phyloP scores from a whole-genome alignment of 1,140 invertebrate species.

The Drosophila willistoni region DNA sequence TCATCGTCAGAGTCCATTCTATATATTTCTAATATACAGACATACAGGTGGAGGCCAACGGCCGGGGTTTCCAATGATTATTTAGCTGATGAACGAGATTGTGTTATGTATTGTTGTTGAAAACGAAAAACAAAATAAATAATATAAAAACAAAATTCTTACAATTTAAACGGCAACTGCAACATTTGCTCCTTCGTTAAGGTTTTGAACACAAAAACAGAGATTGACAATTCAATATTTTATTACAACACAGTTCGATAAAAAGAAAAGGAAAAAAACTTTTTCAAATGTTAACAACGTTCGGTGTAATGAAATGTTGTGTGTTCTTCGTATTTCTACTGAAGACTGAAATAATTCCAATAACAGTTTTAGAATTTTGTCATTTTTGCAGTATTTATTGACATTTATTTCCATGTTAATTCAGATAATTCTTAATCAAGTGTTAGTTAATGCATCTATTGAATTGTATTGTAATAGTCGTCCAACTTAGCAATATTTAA shows the following conservation, averaged over 20 bases:
- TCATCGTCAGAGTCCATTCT: constrained; percentile 95
- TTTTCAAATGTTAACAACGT: constrained; percentile 36
- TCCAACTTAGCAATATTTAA: no score
- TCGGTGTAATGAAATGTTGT: constrained; percentile 41
- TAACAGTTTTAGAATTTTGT: constrained; percentile 83
- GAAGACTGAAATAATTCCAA: constrained; percentile 42
- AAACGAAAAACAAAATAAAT: no score
- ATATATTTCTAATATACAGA: background rate
- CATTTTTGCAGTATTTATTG: constrained; percentile 86
- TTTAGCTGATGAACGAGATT: constrained; percentile 14
- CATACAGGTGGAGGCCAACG: background rate
- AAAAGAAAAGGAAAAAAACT: constrained; percentile 15
- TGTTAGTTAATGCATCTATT: no score
- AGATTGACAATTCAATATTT: background rate
- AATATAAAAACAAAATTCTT: background rate
- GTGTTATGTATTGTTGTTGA: no score
- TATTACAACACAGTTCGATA: background rate
- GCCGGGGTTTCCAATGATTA: constrained; percentile 9
- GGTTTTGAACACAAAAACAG: background rate
- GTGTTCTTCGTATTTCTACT: constrained; percentile 59
- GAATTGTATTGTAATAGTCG: no score
- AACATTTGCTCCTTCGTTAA: constrained; percentile 11
- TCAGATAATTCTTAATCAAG: background rate
- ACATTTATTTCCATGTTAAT: constrained; percentile 82
- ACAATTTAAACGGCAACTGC: constrained; percentile 21